Evolutionary conservation across 1,140 invertebrate species (phyloP).

Genomic region (Acromyrmex echinatior): DNA sequence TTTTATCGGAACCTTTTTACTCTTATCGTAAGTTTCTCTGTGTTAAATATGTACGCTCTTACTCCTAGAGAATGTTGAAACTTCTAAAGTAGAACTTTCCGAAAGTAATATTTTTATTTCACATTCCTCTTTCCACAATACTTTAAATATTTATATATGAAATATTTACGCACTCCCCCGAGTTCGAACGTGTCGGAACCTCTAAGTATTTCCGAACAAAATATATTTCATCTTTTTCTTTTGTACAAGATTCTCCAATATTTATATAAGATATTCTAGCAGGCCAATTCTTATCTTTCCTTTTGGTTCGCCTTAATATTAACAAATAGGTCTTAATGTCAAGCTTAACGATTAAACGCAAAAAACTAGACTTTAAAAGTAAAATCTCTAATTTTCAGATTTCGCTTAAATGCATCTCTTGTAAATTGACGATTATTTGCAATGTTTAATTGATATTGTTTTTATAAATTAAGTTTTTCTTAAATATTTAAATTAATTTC

Average conservation of each 20-base stretch:
- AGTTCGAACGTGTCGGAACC: not conserved
- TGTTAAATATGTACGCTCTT: not conserved
- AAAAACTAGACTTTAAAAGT: not conserved
- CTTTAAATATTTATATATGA: slow-evolving; percentile 32
- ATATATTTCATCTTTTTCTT: not conserved
- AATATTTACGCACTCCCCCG: slow-evolving; percentile 14
- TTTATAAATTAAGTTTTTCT: slow-evolving; percentile 1
- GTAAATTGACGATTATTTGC: not conserved
- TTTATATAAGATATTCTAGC: not conserved
- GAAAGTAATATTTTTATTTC: slow-evolving; percentile 33
- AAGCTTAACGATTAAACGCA: not conserved
- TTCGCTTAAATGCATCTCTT: not conserved
- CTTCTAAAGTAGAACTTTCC: slow-evolving; percentile 7
- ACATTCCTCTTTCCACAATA: not conserved
- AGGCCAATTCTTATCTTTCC: slow-evolving; percentile 1
- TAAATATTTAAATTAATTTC: not conserved
- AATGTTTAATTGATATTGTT: not conserved
- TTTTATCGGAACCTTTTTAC: not conserved
- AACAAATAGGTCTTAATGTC: not conserved
- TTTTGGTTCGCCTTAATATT: not conserved
- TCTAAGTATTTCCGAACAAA: slow-evolving; percentile 4
- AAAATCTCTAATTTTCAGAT: not conserved
- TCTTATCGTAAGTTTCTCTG: not conserved
- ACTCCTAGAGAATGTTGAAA: not conserved
- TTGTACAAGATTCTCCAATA: not conserved